Evolutionary conservation across 2,113 vertebrate genomes (phyloP), one percentile per base, ranked within the genome.

Genomic region (Crotalus helleri): DNA sequence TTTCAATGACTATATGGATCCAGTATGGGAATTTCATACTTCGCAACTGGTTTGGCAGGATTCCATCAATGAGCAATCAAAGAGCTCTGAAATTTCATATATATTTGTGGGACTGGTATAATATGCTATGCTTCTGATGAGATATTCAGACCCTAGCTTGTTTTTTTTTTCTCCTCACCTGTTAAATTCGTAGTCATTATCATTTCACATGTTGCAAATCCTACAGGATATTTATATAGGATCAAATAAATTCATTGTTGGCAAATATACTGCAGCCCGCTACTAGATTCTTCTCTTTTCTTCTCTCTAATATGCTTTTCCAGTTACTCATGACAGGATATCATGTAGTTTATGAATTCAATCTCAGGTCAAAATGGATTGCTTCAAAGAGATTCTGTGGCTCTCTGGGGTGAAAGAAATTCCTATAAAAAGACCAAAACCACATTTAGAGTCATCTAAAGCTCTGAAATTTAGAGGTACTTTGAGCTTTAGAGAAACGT

Each of bases 11-110:
- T 55, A 24, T 13, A 54, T 85, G 51, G 33, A 55, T 85, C 53
- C 69, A 85, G n/a, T 57, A 91, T 91, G 33, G 23, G 90, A 91
- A 91, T 55, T 44, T 91, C 90, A 91, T 74, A 85, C 69, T 85
- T 85, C 23, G 15, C 24, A 91, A 12, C 24, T 19, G 53, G 9
- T 29, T 85, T 91, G 69, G 90, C 69, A 85, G 15, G 53, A 15
- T 85, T 55, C 53, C 54, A 39, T 46, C 69, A 85, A 91, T 5
- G 6, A 85, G 24, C 26, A 91, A 54, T 57, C 74, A 69, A 57
- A 53, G 49, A 87, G 7, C 12, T 44, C 90, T 57, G 69, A 57
- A 85, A 85, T 91, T 44, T 85, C 81, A 85, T 91, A 39, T 46
- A 39, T 57, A 57, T 85, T 74, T 44, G 53, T 55, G 33, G 53